Percentiles rank a stretch among this genome's conserved stretches.
Evolutionary conservation across 2,888 invertebrate species (phyloP).

Genomic region (Ligdia adustata): DNA sequence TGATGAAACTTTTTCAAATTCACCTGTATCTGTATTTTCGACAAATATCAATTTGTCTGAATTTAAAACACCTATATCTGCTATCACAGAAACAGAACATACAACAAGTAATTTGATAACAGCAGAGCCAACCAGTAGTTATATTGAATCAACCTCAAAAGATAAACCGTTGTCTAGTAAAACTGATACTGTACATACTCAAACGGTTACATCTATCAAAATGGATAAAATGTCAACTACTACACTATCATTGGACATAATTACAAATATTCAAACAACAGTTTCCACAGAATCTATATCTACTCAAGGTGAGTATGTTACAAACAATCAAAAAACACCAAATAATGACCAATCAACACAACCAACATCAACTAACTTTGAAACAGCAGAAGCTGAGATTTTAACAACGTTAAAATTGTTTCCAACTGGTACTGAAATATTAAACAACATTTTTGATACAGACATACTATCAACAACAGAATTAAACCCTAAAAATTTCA

Average conservation of each 20-base stretch:
- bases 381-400: background rate
- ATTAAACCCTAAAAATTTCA: background rate
- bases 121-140: too few relatives aligned
- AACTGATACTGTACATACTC: conserved; percentile 2
- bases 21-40: too few relatives aligned
- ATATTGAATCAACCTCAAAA: background rate
- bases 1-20: too few relatives aligned
- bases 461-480: background rate
- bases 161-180: background rate
- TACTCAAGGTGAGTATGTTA: background rate
- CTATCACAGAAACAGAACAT: background rate
- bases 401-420: background rate
- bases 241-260: background rate
- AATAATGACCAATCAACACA: background rate
- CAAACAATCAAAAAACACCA: background rate
- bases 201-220: background rate
- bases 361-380: background rate
- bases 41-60: too few relatives aligned
- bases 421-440: background rate
- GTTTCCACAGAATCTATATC: background rate
- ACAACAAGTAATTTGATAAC: background rate
- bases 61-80: too few relatives aligned
- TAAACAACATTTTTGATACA: too few relatives aligned
- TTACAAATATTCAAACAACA: background rate
- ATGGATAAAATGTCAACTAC: background rate